These are phyloP conservation scores for Pluvialis apricaria DNA, from an alignment of 2,113 vertebrate species.

Conservation along the genomic window DNA sequence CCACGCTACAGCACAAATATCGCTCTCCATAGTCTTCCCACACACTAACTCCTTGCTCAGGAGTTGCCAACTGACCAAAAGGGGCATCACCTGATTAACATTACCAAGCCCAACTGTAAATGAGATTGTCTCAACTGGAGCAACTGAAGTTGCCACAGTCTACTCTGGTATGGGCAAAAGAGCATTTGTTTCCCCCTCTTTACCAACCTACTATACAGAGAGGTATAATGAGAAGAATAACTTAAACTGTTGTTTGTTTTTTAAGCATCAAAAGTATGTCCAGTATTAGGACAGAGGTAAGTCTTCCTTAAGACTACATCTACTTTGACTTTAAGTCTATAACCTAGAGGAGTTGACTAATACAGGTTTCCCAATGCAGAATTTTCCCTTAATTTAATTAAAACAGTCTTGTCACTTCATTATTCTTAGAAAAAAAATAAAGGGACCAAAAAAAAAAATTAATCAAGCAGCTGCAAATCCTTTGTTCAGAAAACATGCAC, in stretches of 20 bases:
- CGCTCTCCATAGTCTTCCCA: accelerated
- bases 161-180: background rate
- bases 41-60: background rate
- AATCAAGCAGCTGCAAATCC: background rate
- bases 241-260: background rate
- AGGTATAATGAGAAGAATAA: background rate
- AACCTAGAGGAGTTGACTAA: background rate
- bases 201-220: background rate
- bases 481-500: background rate
- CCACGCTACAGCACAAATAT: background rate
- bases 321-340: background rate
- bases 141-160: background rate
- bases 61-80: background rate
- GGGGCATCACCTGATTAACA: background rate
- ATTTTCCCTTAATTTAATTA: background rate
- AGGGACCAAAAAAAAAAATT: background rate
- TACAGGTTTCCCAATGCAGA: background rate
- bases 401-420: background rate
- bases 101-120: background rate
- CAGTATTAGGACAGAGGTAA: too few relatives aligned
- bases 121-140: background rate
- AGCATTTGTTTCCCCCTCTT: background rate
- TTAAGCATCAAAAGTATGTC: background rate
- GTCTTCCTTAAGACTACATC: background rate
- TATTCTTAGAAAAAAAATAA: background rate